Conservation (phyloP, 1,140 invertebrate genomes). For the Panulirus ornatus region DNA sequence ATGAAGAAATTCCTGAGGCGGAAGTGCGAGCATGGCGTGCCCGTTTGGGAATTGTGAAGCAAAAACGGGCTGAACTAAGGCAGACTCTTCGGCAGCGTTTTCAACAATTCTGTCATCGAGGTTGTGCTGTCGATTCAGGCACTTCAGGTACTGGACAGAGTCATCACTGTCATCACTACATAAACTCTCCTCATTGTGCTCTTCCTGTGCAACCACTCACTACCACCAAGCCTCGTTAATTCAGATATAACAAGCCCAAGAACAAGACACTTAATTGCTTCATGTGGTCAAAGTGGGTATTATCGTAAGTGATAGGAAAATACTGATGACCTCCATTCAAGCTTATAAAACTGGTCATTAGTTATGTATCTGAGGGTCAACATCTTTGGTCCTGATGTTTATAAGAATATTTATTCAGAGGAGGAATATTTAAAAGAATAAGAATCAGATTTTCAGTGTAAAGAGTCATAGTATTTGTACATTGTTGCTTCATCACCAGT, state of each 20-base stretch:
- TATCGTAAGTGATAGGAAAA: neutral
- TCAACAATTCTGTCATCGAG: slow-evolving; percentile 83
- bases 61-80: slow-evolving; percentile 89
- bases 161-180: slow-evolving; percentile 44
- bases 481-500: neutral
- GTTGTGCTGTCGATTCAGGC: slow-evolving; percentile 41
- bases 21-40: slow-evolving; percentile 90
- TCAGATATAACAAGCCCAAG: neutral
- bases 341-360: neutral
- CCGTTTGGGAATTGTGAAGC: slow-evolving; percentile 85
- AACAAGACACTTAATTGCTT: neutral
- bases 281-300: neutral
- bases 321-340: neutral
- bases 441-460: neutral
- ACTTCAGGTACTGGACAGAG: slow-evolving; percentile 1
- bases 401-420: neutral
- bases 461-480: neutral
- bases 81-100: slow-evolving; percentile 90
- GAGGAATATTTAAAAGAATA: neutral
- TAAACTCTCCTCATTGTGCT: slow-evolving; percentile 34
- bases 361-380: slow-evolving; percentile 24
- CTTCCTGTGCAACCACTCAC: slow-evolving; percentile 29
- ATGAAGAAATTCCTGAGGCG: slow-evolving; percentile 89
- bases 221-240: slow-evolving; percentile 34
- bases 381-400: neutral